A percentile compares a stretch with the other conserved stretches of the same genome.
phyloP scores from a whole-genome alignment of 2,888 invertebrate species.

The Monopis laevigella region DNA sequence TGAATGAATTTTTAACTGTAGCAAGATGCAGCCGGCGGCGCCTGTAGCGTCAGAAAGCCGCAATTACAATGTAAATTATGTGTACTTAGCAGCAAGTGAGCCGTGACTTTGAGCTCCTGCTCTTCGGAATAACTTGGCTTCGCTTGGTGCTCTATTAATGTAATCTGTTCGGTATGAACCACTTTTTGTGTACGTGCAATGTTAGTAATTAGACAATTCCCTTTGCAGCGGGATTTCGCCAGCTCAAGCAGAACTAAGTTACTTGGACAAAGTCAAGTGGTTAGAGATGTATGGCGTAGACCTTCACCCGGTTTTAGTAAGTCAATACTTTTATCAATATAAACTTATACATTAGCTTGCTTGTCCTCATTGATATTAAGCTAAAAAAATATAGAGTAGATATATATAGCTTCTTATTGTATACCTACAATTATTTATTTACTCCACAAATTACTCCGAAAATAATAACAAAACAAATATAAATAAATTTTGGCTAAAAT shows the following conservation, averaged over 20 bases:
- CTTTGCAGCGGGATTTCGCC: constrained; percentile 83
- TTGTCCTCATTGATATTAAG: no score
- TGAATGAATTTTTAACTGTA: constrained; percentile 61
- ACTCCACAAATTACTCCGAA: no score
- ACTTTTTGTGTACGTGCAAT: not conserved
- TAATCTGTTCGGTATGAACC: not conserved
- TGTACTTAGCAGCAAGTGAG: constrained; percentile 45
- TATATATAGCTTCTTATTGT: no score
- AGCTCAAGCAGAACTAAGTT: constrained; percentile 92
- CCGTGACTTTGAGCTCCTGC: constrained; percentile 25
- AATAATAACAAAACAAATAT: no score
- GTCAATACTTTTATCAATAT: no score
- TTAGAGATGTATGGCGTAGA: constrained; percentile 98
- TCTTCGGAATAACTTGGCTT: not conserved
- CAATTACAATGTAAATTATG: constrained; percentile 63
- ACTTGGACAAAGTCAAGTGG: constrained; percentile 98
- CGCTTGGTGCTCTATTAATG: not conserved
- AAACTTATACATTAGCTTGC: no score
- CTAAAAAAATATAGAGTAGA: no score
- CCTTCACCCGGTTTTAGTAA: constrained; percentile 94
- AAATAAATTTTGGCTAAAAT: no score
- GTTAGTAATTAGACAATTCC: not conserved
- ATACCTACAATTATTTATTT: no score
- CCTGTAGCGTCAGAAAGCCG: constrained; percentile 44
- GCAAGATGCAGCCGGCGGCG: constrained; percentile 53